phyloP scores from a whole-genome alignment of 2,888 invertebrate species.

The Nebria brevicollis region DNA sequence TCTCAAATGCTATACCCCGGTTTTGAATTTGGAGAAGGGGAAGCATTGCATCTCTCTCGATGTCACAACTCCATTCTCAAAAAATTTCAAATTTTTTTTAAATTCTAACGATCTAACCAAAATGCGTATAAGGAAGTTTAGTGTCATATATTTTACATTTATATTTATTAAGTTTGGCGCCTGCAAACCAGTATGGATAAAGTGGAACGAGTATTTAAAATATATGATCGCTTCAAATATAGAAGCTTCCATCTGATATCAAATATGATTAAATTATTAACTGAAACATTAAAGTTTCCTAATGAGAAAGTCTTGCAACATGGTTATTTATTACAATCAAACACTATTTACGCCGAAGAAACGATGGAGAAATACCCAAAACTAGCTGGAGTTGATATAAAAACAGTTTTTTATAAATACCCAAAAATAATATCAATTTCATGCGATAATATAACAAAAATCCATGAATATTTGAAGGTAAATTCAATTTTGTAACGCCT shows the following conservation, averaged over 20 bases:
- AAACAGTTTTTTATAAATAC: slow-evolving; percentile 34
- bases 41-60: too few species aligned
- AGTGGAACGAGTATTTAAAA: slow-evolving; percentile 27
- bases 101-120: too few species aligned
- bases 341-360: slow-evolving; percentile 10
- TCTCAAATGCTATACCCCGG: too few species aligned
- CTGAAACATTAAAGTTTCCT: slow-evolving; percentile 21
- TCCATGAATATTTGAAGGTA: slow-evolving; percentile 34
- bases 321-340: slow-evolving; percentile 38
- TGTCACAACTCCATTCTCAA: too few species aligned
- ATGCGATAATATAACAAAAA: slow-evolving; percentile 16
- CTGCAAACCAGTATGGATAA: background rate
- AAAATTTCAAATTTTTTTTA: too few species aligned
- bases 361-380: slow-evolving; percentile 16
- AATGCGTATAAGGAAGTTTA: too few species aligned
- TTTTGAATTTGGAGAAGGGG: too few species aligned
- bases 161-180: slow-evolving; percentile 24
- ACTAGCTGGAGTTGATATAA: slow-evolving; percentile 28
- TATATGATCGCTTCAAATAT: slow-evolving; percentile 37
- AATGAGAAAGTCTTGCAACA: slow-evolving; percentile 30
- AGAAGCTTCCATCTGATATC: slow-evolving; percentile 37
- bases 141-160: background rate
- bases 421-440: slow-evolving; percentile 32
- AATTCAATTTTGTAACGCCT: background rate
- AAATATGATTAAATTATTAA: slow-evolving; percentile 36